These are phyloP conservation scores for Eudiplozoon nipponicum DNA, from an alignment of 2,888 invertebrate species.

Conservation along the genomic window DNA sequence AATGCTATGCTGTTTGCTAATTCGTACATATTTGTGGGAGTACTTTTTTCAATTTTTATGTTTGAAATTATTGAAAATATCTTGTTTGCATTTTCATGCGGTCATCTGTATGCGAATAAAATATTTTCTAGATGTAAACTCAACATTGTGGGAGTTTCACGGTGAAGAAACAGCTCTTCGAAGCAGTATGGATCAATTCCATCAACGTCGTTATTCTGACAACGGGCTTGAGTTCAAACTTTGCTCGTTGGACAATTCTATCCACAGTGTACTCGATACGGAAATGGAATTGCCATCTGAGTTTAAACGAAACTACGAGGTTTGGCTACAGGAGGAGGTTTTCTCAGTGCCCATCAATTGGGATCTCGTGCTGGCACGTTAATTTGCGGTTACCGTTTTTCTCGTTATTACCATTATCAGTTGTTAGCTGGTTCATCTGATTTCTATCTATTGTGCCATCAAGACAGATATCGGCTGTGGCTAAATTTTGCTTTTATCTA, in stretches of 20 bases:
- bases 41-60: too few species aligned
- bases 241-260: conserved; percentile 43
- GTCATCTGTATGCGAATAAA: too few species aligned
- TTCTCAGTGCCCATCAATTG: conserved; percentile 41
- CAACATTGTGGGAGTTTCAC: conserved; percentile 58
- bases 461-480: too few species aligned
- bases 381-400: too few species aligned
- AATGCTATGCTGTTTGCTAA: too few species aligned
- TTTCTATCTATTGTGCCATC: too few species aligned
- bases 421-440: too few species aligned
- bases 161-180: conserved; percentile 69
- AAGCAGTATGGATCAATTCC: conserved; percentile 61
- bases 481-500: too few species aligned
- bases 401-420: too few species aligned
- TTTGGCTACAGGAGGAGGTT: conserved; percentile 83
- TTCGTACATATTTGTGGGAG: too few species aligned
- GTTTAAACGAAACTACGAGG: conserved; percentile 38
- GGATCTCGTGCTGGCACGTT: conserved; percentile 29
- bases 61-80: too few species aligned
- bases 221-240: conserved; percentile 32
- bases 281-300: conserved; percentile 54
- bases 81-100: too few species aligned
- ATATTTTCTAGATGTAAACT: conserved; percentile 63
- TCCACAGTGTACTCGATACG: conserved; percentile 45
- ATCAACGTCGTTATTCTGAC: conserved; percentile 51